Conservation (phyloP, 2,888 invertebrate genomes). For the Prionchulus punctatus region DNA sequence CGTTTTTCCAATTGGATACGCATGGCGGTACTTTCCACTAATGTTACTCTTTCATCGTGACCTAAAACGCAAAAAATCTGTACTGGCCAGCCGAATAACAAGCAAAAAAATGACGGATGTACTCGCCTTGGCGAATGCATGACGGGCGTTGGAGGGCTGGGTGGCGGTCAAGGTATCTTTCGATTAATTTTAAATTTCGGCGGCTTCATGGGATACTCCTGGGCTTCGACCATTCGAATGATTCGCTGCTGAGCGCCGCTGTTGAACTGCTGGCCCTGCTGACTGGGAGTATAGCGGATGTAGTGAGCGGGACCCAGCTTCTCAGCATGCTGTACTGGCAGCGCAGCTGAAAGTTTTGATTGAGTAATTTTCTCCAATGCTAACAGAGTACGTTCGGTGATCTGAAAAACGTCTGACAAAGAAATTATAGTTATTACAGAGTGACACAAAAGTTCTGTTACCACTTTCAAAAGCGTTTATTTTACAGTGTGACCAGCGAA, state of each 20-base stretch:
- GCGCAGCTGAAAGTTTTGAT: constrained; percentile 59
- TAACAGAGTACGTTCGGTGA: constrained; percentile 68
- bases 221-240: constrained; percentile 81
- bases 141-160: constrained; percentile 95
- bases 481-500: no score
- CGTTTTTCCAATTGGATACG: constrained; percentile 98
- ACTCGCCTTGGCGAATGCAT: constrained; percentile 94
- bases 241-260: constrained; percentile 94
- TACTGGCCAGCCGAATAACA: not conserved
- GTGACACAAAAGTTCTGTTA: no score
- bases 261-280: constrained; percentile 81
- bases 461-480: no score
- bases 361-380: constrained; percentile 76
- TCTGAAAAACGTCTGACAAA: constrained; percentile 25
- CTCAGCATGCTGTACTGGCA: constrained; percentile 86
- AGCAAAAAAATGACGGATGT: not conserved
- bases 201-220: constrained; percentile 94
- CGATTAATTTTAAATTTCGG: constrained; percentile 93
- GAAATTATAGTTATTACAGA: no score
- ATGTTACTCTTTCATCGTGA: constrained; percentile 93
- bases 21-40: constrained; percentile 99
- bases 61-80: constrained; percentile 22
- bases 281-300: constrained; percentile 91
- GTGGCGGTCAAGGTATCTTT: constrained; percentile 94
- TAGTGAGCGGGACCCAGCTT: constrained; percentile 84